Conservation (phyloP, 2,888 invertebrate genomes). For the Phalera bucephala region DNA sequence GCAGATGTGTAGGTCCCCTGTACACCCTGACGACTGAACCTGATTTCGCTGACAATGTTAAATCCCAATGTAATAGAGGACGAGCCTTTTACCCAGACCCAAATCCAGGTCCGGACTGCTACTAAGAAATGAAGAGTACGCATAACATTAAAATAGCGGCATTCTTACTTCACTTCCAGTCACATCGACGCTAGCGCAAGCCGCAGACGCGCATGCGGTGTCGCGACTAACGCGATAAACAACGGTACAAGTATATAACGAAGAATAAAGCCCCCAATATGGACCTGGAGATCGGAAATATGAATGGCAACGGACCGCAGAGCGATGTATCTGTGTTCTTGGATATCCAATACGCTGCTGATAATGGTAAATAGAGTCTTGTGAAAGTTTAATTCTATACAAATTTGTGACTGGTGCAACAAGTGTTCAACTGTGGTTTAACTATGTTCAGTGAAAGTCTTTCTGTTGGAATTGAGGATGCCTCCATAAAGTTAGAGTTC, state of each 20-base stretch:
- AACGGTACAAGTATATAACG: background rate
- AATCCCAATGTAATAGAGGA: too few relatives aligned
- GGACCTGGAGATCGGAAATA: slow-evolving; percentile 40
- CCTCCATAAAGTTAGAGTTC: too few relatives aligned
- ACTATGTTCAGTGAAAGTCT: too few relatives aligned
- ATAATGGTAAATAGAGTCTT: slow-evolving; percentile 24
- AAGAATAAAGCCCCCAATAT: slow-evolving; percentile 18
- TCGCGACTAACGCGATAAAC: slow-evolving; percentile 5
- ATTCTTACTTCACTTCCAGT: slow-evolving; percentile 15
- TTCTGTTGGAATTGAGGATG: too few relatives aligned
- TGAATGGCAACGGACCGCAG: slow-evolving; percentile 10
- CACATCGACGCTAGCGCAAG: slow-evolving; percentile 23
- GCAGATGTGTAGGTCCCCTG: too few relatives aligned
- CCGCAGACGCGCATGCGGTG: slow-evolving; percentile 18
- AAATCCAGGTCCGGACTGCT: too few relatives aligned
- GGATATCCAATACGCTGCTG: slow-evolving; percentile 35
- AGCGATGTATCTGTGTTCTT: slow-evolving; percentile 37
- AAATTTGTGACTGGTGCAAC: too few relatives aligned
- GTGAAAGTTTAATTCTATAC: slow-evolving; percentile 26
- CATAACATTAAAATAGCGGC: background rate
- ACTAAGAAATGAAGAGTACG: too few relatives aligned
- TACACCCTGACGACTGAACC: too few relatives aligned
- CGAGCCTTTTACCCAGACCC: too few relatives aligned
- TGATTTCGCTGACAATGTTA: too few relatives aligned
- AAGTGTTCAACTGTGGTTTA: too few relatives aligned